Percentiles rank a stretch among this genome's conserved stretches.
Conservation (phyloP, 2,888 invertebrate genomes). For the Monoplex corrugatus region DNA sequence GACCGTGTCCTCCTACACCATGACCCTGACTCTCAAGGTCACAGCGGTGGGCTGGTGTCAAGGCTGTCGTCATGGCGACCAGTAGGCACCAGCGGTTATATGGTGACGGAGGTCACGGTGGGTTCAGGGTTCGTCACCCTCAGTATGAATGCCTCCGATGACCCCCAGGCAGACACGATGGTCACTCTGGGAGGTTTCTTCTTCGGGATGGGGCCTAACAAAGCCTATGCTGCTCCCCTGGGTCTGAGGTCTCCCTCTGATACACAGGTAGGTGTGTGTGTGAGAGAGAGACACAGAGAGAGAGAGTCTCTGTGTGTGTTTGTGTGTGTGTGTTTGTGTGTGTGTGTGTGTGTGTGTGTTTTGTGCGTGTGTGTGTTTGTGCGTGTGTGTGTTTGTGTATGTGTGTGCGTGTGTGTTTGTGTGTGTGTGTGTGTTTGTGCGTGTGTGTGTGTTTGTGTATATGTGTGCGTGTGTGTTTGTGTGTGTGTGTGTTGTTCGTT, state of each 20-base stretch:
- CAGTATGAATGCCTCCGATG: neutral
- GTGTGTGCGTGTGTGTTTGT: too few relatives aligned
- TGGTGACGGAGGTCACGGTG: slow-evolving; percentile 40
- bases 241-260: neutral
- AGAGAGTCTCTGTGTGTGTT: neutral
- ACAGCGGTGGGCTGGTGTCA: neutral
- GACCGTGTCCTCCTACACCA: slow-evolving; percentile 39
- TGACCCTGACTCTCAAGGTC: neutral
- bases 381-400: too few relatives aligned
- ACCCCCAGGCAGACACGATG: neutral
- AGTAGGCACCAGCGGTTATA: neutral
- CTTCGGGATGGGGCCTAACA: slow-evolving; percentile 36
- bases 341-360: neutral
- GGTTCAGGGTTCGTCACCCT: slow-evolving; percentile 24
- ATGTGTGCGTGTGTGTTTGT: too few relatives aligned
- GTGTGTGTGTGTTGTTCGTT: too few relatives aligned
- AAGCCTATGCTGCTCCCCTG: slow-evolving; percentile 45
- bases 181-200: slow-evolving; percentile 39
- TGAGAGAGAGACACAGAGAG: neutral
- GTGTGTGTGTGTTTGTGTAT: too few relatives aligned
- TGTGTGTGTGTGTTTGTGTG: neutral
- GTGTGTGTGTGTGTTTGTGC: too few relatives aligned
- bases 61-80: slow-evolving; percentile 36
- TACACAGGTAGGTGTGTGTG: neutral
- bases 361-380: too few relatives aligned